Percentiles rank a stretch among this genome's conserved stretches.
Conservation (phyloP, 2,888 invertebrate genomes). For the Orthosia cruda region DNA sequence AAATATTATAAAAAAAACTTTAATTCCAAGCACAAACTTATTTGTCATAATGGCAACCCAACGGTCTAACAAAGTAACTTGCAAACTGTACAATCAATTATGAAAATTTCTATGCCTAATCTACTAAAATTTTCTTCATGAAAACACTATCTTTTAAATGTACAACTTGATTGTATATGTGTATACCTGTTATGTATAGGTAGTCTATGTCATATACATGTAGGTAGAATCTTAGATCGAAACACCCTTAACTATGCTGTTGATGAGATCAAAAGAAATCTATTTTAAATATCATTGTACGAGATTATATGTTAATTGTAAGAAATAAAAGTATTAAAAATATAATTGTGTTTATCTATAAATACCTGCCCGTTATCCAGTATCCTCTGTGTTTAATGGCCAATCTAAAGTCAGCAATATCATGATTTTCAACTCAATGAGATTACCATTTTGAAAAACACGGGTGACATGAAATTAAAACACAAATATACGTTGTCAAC, state of each 20-base stretch:
- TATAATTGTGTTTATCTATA: not conserved
- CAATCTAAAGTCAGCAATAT: not conserved
- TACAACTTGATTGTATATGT: slow-evolving; percentile 46
- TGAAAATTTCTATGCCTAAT: slow-evolving; percentile 49
- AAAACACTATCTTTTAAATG: slow-evolving; percentile 39
- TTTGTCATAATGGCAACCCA: slow-evolving; percentile 21
- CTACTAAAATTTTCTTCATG: slow-evolving; percentile 26
- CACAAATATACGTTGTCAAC: slow-evolving; percentile 20
- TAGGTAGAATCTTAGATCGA: slow-evolving; percentile 71
- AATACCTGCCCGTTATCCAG: no score
- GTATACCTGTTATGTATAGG: slow-evolving; percentile 67
- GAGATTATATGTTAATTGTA: slow-evolving; percentile 89
- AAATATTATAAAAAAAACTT: slow-evolving; percentile 15
- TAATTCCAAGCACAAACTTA: slow-evolving; percentile 40
- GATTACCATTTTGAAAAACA: not conserved
- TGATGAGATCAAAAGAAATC: slow-evolving; percentile 86
- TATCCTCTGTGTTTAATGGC: not conserved
- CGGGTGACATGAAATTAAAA: slow-evolving; percentile 28
- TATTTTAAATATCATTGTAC: slow-evolving; percentile 91
- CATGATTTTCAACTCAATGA: not conserved
- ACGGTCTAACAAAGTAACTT: slow-evolving; percentile 36
- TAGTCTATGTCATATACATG: slow-evolving; percentile 59
- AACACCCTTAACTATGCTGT: slow-evolving; percentile 82
- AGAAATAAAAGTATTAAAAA: slow-evolving; percentile 83
- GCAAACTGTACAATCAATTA: slow-evolving; percentile 20